A percentile compares a stretch with the other conserved stretches of the same genome.
Evolutionary conservation across 2,113 vertebrate species (phyloP).

Genomic region (Mystacornis crossleyi): DNA sequence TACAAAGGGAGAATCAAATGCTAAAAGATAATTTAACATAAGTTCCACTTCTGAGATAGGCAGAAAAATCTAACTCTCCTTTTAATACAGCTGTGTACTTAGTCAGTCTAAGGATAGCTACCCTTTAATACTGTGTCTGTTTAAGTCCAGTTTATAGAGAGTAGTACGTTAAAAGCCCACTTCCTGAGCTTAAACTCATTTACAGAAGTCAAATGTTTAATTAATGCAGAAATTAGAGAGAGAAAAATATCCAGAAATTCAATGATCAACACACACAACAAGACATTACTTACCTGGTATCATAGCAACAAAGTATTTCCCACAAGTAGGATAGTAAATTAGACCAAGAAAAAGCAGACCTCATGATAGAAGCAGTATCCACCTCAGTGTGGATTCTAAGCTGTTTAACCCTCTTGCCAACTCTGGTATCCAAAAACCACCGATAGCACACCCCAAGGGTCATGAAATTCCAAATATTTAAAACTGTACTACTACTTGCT

Average conservation of each 20-base stretch:
- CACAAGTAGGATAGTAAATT: not conserved
- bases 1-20: not conserved
- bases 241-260: not conserved
- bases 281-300: not conserved
- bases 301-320: not conserved
- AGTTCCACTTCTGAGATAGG: not conserved
- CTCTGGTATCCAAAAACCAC: not conserved
- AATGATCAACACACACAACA: fast-evolving
- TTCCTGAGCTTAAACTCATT: not conserved
- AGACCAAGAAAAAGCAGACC: not conserved
- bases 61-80: not conserved
- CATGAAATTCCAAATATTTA: not conserved
- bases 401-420: not conserved
- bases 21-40: not conserved
- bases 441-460: not conserved
- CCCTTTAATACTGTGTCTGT: not conserved
- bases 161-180: not conserved
- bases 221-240: not conserved
- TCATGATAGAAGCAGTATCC: not conserved
- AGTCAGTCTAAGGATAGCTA: not conserved
- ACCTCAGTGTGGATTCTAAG: not conserved
- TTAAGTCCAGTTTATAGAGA: not conserved
- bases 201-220: not conserved
- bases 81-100: not conserved
- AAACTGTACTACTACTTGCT: not conserved